Conservation (phyloP, 2,797 vertebrate species). For the Pagetopsis macropterus region DNA sequence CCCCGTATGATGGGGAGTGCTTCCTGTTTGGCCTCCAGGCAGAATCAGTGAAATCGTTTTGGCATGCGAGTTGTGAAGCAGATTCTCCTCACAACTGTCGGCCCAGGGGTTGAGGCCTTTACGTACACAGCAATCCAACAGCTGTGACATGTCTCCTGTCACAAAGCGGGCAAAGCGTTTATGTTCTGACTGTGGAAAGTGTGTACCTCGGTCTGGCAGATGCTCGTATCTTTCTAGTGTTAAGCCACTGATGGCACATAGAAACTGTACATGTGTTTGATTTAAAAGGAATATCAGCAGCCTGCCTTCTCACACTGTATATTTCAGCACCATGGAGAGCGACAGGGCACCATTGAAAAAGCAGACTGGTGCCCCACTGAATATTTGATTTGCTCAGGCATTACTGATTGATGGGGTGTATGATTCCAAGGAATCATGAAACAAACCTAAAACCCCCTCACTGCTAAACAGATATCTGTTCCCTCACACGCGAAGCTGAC, state of each 20-base stretch:
- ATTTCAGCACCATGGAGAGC: slow-evolving; percentile 83
- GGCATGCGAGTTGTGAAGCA: slow-evolving; percentile 58
- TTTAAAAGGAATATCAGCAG: slow-evolving; percentile 3
- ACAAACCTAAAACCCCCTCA: slow-evolving; percentile 33
- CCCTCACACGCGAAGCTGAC: slow-evolving; percentile 8
- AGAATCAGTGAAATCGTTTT: slow-evolving; percentile 63
- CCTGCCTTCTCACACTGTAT: slow-evolving; percentile 20
- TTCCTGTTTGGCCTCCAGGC: slow-evolving; percentile 56
- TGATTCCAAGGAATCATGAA: slow-evolving; percentile 32
- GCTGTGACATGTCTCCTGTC: slow-evolving; percentile 23
- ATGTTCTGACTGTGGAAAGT: background rate
- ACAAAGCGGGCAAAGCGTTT: background rate
- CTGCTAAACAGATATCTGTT: slow-evolving; percentile 20
- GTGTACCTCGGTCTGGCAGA: background rate
- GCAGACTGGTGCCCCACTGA: slow-evolving; percentile 27
- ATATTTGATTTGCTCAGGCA: slow-evolving; percentile 47
- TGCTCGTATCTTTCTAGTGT: background rate
- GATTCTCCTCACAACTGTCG: slow-evolving; percentile 30
- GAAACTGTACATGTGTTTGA: slow-evolving; percentile 17
- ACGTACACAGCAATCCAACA: slow-evolving; percentile 9
- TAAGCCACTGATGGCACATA: slow-evolving; percentile 1
- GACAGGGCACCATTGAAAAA: slow-evolving; percentile 34
- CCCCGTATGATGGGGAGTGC: slow-evolving; percentile 41
- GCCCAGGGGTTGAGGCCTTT: slow-evolving; percentile 20
- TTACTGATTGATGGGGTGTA: slow-evolving; percentile 13